Percentiles rank a stretch among this genome's conserved stretches.
Evolutionary conservation across 2,888 invertebrate genomes (phyloP).

Genomic region (Calliopum simillimum): DNA sequence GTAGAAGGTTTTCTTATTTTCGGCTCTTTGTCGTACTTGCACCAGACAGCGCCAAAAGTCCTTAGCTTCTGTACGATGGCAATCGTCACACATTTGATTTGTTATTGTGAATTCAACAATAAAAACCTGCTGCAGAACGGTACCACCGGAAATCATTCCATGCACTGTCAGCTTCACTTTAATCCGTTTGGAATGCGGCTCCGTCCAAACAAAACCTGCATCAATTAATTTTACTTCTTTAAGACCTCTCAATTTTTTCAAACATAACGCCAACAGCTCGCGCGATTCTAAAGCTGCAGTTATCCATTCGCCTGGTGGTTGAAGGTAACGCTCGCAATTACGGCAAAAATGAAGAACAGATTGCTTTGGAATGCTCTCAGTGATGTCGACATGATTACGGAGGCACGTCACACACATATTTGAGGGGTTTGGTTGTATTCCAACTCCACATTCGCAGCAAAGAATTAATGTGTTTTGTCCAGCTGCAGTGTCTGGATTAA

Average conservation of each 20-base stretch:
- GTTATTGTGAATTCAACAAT: conserved; percentile 92
- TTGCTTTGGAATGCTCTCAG: conserved; percentile 96
- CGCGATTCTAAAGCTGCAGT: conserved; percentile 88
- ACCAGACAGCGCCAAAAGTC: conserved; percentile 96
- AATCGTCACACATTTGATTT: conserved; percentile 97
- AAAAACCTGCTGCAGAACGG: conserved; percentile 93
- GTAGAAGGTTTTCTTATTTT: conserved; percentile 97
- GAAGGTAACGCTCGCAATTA: conserved; percentile 93
- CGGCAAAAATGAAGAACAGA: conserved; percentile 89
- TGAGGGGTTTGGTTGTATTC: conserved; percentile 94
- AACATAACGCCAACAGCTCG: conserved; percentile 88
- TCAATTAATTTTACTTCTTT: conserved; percentile 91
- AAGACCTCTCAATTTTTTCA: conserved; percentile 92
- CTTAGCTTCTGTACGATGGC: conserved; percentile 96
- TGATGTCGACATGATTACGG: conserved; percentile 91
- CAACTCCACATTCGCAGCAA: conserved; percentile 94
- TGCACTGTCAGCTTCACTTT: conserved; percentile 96
- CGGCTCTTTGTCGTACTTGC: conserved; percentile 87
- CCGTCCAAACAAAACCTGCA: conserved; percentile 98
- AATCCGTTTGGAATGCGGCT: conserved; percentile 97
- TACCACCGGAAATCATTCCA: conserved; percentile 91
- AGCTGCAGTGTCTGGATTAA: not conserved
- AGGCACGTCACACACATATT: conserved; percentile 98
- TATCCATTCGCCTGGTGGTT: conserved; percentile 92
- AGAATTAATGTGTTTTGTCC: conserved; percentile 64